These are phyloP conservation scores for Euwallacea fornicatus DNA, from an alignment of 1,140 invertebrate species.

Conservation along the genomic window DNA sequence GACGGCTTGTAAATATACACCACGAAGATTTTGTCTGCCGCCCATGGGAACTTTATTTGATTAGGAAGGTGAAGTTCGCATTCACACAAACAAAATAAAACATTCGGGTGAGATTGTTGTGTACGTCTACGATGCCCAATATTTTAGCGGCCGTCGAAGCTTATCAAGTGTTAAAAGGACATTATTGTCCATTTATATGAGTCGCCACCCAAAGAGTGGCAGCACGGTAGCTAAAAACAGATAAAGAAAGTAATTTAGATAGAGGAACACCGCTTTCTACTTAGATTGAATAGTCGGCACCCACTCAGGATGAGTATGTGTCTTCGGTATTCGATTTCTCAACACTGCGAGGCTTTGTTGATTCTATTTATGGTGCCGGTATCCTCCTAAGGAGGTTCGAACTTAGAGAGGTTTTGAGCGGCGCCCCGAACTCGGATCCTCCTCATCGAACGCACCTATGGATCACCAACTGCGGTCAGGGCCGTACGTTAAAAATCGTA, in stretches of 20 bases:
- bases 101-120: neutral
- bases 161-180: constrained; percentile 44
- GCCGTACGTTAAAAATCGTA: too few relatives aligned
- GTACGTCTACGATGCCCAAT: constrained; percentile 7
- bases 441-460: too few relatives aligned
- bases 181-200: constrained; percentile 45
- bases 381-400: too few relatives aligned
- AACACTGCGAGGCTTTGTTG: too few relatives aligned
- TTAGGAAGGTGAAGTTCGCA: too few relatives aligned
- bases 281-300: constrained; percentile 35
- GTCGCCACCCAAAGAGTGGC: constrained; percentile 43
- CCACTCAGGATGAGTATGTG: constrained; percentile 22
- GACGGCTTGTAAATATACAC: constrained; percentile 10
- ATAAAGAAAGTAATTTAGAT: constrained; percentile 42
- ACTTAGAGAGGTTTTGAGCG: too few relatives aligned
- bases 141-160: constrained; percentile 31
- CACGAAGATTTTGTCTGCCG: neutral
- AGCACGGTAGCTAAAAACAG: constrained; percentile 42
- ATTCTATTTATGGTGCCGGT: too few relatives aligned
- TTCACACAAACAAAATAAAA: neutral
- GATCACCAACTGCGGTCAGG: too few relatives aligned
- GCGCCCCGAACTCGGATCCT: too few relatives aligned
- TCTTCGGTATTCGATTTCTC: neutral
- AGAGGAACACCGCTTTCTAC: constrained; percentile 41
- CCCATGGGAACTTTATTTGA: too few relatives aligned